A percentile compares a stretch with the other conserved stretches of the same genome.
These are phyloP conservation scores for Bursaphelenchus okinawaensis DNA, from an alignment of 2,888 invertebrate species.

Conservation along the genomic window DNA sequence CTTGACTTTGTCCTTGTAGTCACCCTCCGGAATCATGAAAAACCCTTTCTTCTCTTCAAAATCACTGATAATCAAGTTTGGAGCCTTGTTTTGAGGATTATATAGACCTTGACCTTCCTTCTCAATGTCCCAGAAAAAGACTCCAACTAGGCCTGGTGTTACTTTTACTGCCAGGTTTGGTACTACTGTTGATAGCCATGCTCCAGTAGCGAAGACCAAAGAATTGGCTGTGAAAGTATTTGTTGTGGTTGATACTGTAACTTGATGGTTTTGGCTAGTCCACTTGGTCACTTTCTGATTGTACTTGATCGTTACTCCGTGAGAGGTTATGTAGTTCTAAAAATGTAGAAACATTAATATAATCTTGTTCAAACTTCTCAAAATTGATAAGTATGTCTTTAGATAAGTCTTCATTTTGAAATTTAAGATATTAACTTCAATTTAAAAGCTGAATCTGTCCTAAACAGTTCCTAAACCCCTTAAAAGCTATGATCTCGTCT, in stretches of 20 bases:
- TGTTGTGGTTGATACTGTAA: constrained; percentile 13
- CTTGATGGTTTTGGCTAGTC: constrained; percentile 1
- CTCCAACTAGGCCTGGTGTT: constrained; percentile 22
- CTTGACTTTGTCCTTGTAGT: constrained; percentile 28
- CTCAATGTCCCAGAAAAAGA: constrained; percentile 33
- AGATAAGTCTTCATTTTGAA: too few species aligned
- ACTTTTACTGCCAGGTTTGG: constrained; percentile 32
- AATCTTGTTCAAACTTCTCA: too few species aligned
- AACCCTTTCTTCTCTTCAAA: constrained; percentile 17
- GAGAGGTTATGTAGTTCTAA: constrained; percentile 2
- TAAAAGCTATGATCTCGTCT: neutral
- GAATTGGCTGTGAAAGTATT: constrained; percentile 29
- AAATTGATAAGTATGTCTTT: too few species aligned
- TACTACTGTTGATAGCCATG: constrained; percentile 44
- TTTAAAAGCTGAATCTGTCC: too few species aligned
- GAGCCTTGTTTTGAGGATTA: constrained; percentile 27
- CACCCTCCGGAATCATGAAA: constrained; percentile 26
- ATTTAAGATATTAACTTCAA: neutral
- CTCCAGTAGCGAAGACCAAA: constrained; percentile 46
- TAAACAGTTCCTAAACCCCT: too few species aligned
- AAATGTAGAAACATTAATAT: neutral
- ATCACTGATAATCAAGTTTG: constrained; percentile 31
- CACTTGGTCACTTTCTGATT: constrained; percentile 18
- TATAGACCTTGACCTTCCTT: constrained; percentile 15
- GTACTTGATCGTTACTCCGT: constrained; percentile 10